Base-by-base conservation (phyloP, 2,888 invertebrate genomes). In the Alentia gelatinosa region DNA sequence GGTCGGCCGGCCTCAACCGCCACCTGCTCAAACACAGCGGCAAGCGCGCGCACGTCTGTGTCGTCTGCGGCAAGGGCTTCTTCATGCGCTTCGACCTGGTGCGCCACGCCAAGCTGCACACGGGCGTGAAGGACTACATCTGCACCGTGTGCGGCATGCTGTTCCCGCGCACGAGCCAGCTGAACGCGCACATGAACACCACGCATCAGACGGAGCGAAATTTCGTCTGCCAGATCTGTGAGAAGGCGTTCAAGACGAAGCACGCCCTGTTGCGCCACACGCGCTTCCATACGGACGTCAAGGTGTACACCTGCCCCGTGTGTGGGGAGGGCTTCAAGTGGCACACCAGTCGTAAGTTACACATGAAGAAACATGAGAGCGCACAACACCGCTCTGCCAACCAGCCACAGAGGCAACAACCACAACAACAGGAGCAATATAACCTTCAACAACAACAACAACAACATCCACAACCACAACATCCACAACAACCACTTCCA, bases 301-400 rank as follows among this genome's bases (percentile, higher is more conserved):
- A 86, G 35, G 3, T 1, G 33, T 86, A 86, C 50, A 30, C 19
- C 1, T 86, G 86, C n/a, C 30, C 12, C 5, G 33, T 86, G 5
- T 86, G 86, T 30, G 86, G 86, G 42, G 47, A 42, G 19, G 86
- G 47, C 5, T 86, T 86, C 30, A 86, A 86, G 50, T 86, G 86
- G 86, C 50, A 86, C 35, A 86, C 86, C 1, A 86, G 86, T 19
- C 86, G 86, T 33, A 86, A 86, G 47, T 33, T 86, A 1, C 86
- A 86, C 30, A 86, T 86, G 86, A 86, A 86, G 47, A 86, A 86
- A 47, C 86, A 86, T 35, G 9, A 63, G 1, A 4, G 68, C 3
- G 0, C 23, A 30, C 68, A 68, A 68, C 30, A 9, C 0, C 3
- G 30, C 68, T 30, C 19, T 26, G 3, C 68, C 26, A 68, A 19